Conservation (phyloP, 2,797 vertebrate genomes). For the Pantherophis alleghaniensis region DNA sequence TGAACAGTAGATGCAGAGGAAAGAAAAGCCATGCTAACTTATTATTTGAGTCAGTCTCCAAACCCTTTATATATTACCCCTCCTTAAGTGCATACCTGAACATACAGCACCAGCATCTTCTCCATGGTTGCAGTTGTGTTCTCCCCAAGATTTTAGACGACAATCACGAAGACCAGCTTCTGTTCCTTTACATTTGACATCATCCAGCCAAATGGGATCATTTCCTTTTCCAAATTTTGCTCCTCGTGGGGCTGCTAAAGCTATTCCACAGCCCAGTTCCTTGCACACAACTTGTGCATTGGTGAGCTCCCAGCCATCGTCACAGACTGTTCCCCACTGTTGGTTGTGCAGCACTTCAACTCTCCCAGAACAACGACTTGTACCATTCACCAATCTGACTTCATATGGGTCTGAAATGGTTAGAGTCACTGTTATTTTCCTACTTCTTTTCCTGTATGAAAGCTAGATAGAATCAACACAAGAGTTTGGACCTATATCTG, state of each 20-base stretch:
- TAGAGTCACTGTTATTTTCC: background rate
- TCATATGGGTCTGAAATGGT: background rate
- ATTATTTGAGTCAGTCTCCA: background rate
- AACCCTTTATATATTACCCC: background rate
- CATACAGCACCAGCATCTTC: conserved; percentile 48
- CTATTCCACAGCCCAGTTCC: conserved; percentile 52
- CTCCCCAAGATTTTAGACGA: background rate
- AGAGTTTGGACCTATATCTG: no score
- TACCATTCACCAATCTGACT: conserved; percentile 33
- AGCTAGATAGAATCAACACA: background rate
- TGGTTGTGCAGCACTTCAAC: conserved; percentile 40
- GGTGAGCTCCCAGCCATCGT: conserved; percentile 30
- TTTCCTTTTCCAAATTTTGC: conserved; percentile 29
- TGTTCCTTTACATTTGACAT: background rate
- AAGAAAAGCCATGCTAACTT: background rate
- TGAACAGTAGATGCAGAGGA: background rate
- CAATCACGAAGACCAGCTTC: conserved; percentile 36
- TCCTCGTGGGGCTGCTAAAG: background rate
- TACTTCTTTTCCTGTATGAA: background rate
- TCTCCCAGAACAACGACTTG: conserved; percentile 21
- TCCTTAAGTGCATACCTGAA: conserved; percentile 40
- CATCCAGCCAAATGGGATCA: conserved; percentile 24
- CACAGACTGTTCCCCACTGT: conserved; percentile 51
- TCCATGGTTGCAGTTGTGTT: conserved; percentile 37
- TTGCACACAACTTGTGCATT: conserved; percentile 48